Evolutionary conservation across 2,113 vertebrate genomes (phyloP), one percentile per base, ranked within the genome.

Genomic region (Butastur rufipennis): DNA sequence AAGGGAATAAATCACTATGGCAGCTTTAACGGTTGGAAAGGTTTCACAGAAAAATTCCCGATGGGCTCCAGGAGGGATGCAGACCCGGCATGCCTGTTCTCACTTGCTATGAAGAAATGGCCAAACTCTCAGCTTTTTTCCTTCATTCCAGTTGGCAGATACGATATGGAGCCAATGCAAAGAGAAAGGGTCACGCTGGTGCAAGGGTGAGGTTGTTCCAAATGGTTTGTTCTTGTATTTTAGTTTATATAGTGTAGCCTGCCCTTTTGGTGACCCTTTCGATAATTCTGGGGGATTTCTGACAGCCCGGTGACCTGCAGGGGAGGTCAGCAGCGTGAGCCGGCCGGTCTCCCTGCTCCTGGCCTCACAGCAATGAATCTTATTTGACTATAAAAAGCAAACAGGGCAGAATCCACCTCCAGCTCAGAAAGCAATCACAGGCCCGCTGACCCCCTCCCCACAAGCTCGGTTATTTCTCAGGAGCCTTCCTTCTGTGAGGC

Each of bases 261-360:
- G 98, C 86, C 98, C 98, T 95, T 70, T 84, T 63, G 66, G 92
- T 95, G 87, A 95, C 97, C 97, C 97, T 97, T 93, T 75, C 47
- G 83, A 97, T 97, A 96, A 95, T 96, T 94, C 97, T 78, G 95
- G 90, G 97, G 97, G 93, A 82, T 78, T 96, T 97, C 91, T 97
- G 96, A 94, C 97, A 97, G 85, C 90, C 91, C 25, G 38, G 19
- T 97, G 97, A 98, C 96, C 98, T 90, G 96, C 94, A 71, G 96
- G 95, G 87, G 67, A 83, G 98, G 95, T 97, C 95, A 97, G 91
- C 38, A 53, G 90, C 42, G 65, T 59, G 88, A 96, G 93, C 90
- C 90, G 43, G 85, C 92, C 87, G 23, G 42, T 97, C 96, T 94
- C 97, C 93, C 95, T 47, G 58, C 94, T 95, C 95, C 82, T 1